Evolutionary conservation across 1,140 invertebrate species (phyloP).

Genomic region (Oscheius sp.): DNA sequence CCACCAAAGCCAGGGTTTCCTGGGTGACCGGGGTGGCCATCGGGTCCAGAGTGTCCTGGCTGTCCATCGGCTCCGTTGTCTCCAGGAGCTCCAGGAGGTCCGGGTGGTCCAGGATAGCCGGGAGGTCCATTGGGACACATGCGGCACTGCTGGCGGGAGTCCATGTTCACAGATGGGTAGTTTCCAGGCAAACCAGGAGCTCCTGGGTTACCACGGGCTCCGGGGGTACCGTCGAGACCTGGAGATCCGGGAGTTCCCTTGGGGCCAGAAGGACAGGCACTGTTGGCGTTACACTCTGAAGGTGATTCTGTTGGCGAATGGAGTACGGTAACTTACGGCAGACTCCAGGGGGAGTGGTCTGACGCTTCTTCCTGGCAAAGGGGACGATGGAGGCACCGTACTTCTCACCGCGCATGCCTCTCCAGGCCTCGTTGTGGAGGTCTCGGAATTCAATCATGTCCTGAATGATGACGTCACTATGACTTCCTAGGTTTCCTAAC

Average conservation of each 20-base stretch:
- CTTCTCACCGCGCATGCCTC: constrained; percentile 15
- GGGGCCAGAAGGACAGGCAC: constrained; percentile 27
- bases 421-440: constrained; percentile 28
- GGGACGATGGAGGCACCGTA: constrained; percentile 18
- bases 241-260: constrained; percentile 26
- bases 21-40: constrained; percentile 30
- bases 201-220: constrained; percentile 23
- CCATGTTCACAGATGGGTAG: constrained; percentile 36
- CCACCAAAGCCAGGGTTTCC: constrained; percentile 48
- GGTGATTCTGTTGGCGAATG: background rate
- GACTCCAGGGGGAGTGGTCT: constrained; percentile 28
- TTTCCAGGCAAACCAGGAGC: constrained; percentile 41
- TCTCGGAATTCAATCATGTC: constrained; percentile 33
- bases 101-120: constrained; percentile 40
- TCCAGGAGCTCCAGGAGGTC: constrained; percentile 38
- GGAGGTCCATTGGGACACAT: constrained; percentile 39
- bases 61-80: constrained; percentile 43
- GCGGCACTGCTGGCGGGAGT: constrained; percentile 36
- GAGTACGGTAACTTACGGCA: constrained; percentile 11
- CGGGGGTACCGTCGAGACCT: constrained; percentile 35
- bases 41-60: constrained; percentile 34
- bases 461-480: background rate
- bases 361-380: constrained; percentile 29
- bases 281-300: constrained; percentile 36
- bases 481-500: no score